Evolutionary conservation across 2,888 invertebrate genomes (phyloP), one percentile per base, ranked within the genome.

Genomic region (Acleris literana): DNA sequence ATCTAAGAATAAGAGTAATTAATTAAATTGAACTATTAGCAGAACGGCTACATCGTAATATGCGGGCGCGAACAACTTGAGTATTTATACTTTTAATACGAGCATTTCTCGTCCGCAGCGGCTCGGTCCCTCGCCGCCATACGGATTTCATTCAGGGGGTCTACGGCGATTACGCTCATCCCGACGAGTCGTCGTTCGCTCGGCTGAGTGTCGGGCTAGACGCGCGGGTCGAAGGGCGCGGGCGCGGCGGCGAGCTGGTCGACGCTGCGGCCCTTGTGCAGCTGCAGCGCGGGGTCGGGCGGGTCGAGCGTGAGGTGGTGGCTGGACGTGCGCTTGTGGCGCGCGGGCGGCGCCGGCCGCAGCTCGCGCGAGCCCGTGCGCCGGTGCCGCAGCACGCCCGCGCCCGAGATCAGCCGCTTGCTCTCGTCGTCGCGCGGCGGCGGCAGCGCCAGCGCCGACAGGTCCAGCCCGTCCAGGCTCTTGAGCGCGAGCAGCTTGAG

Each of bases 281-380:
- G 73, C 73, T 83, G 86, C 63, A 87, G 83, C 63, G 79, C 75
- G 46, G 84, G 84, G 52, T 88, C 90, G 76, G 76, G 74, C 53
- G 91, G 90, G 74, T 92, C 93, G 80, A 93, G 72, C 39, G 92
- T 88, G 71, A 92, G 77, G 82, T 93, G 93, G 74, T 93, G 93
- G 52, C 90, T 90, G 63, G 91, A 88, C 46, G 92, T 92, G 51
- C 93, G 90, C 82, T 90, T 89, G 83, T 93, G 93, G 48, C 79
- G 78, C 56, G 75, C 69, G 60, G 81, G 81, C n/a, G 84, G 82
- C 65, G 55, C 29, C 18, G 84, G 80, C 74, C 86, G 85, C 68
- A 89, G 74, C 77, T 94, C 94, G 74, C 90, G 92, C n/a, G 94
- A 94, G 75, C 93, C 93, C 49, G 94, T 94, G 74, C 94, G 91